Evolutionary conservation across 1,140 invertebrate species (phyloP), one percentile per base, ranked within the genome.

Genomic region (Anoplolepis gracilipes): DNA sequence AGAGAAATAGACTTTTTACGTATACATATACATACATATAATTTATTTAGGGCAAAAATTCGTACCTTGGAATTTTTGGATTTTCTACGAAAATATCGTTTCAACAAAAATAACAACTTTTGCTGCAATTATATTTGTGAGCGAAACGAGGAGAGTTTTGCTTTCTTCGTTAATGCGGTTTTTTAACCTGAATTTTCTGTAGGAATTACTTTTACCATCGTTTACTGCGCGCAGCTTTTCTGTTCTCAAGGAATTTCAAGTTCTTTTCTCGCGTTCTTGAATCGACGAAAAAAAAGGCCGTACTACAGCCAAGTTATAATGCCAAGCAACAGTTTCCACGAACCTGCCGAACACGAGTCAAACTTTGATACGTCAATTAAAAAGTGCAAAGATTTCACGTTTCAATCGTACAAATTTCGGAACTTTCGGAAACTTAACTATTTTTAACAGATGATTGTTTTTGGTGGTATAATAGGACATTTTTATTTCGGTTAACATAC

Each of bases 361-460:
- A 73, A 82, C 67, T 82, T 81, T 59, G 28, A 82, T 73, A 82
- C n/a, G 36, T 7, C 53, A 73, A 82, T 81, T 82, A 82, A 61
- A 72, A 73, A 59, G 67, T 28, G n/a, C 33, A 19, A 8, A 49
- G 8, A 53, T 69, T 36, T 28, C 13, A n/a, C 10, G 36, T 72
- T 81, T 59, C 67, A 59, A 82, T 82, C 36, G 16, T 19, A 42
- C 25, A 42, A 46, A 39, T 28, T n/a, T n/a, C 59, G 22, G 25
- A 59, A 67, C 49, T 30, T 70, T 42, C 0, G 30, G 6, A 16
- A 57, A 25, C 22, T 42, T 49, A 19, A 19, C 28, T 53, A 30
- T 53, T 72, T 49, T 19, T 46, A 19, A 33, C 28, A 11, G 25
- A 46, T n/a, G 42, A 70, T 7, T 19, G 61, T 61, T 76, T 64